phyloP scores from a whole-genome alignment of 2,797 vertebrate species.

The Prunella strophiata region DNA sequence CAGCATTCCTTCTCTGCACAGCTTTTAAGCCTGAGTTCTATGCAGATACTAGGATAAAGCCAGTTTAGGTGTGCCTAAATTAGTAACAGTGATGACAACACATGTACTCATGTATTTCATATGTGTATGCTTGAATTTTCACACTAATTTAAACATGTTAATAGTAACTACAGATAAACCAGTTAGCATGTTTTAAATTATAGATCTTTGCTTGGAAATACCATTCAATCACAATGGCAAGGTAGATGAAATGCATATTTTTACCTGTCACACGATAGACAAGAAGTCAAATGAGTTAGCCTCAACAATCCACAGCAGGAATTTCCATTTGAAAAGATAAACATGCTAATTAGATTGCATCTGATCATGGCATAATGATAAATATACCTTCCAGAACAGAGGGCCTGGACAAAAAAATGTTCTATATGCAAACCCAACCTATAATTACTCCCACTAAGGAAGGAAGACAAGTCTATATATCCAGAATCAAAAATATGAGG shows the following conservation, averaged over 20 bases:
- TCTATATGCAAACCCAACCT: not conserved
- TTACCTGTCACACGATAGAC: not conserved
- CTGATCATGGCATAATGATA: not conserved
- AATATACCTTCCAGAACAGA: not conserved
- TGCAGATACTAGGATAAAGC: not conserved
- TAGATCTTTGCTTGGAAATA: not conserved
- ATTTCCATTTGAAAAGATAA: constrained; percentile 10
- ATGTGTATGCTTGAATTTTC: not conserved
- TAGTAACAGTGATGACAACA: not conserved
- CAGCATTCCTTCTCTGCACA: not conserved
- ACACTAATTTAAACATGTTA: not conserved
- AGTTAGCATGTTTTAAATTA: not conserved
- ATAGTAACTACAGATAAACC: not conserved
- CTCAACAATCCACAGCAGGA: not conserved
- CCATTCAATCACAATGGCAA: not conserved
- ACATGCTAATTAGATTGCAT: not conserved
- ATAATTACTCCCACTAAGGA: not conserved
- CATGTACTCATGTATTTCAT: not conserved
- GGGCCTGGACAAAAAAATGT: not conserved
- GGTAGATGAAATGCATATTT: not conserved
- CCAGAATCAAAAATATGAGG: not conserved
- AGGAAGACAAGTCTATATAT: not conserved
- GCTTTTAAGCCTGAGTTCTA: not conserved
- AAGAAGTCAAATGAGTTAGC: constrained; percentile 8
- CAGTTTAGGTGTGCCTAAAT: constrained; percentile 1